A percentile compares a stretch with the other conserved stretches of the same genome.
Evolutionary conservation across 2,113 vertebrate genomes (phyloP).

Genomic region (Microtus montanus): DNA sequence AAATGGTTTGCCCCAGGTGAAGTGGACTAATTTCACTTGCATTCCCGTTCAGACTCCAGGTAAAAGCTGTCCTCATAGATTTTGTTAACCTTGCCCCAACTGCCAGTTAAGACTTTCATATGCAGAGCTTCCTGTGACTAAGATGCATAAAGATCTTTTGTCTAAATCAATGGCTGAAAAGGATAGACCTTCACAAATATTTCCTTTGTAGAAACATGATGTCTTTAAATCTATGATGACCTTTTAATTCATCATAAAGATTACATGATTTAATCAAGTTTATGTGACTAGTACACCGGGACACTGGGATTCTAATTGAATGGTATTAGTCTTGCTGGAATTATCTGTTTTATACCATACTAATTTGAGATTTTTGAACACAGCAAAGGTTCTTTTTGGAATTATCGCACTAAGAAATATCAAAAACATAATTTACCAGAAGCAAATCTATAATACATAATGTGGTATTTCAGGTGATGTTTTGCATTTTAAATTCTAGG

Average conservation of each 20-base stretch:
- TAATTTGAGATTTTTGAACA: background rate
- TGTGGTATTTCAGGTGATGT: background rate
- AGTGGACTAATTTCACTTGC: constrained; percentile 20
- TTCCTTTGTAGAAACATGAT: background rate
- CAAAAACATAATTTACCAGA: background rate
- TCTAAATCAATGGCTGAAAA: background rate
- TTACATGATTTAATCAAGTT: constrained; percentile 3
- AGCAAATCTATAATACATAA: constrained; percentile 2
- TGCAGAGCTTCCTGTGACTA: background rate
- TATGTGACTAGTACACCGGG: background rate
- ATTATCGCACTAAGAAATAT: background rate
- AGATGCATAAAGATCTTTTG: background rate
- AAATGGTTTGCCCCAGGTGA: background rate
- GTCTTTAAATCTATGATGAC: background rate
- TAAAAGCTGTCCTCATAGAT: constrained; percentile 2
- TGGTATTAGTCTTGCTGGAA: background rate
- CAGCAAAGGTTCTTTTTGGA: background rate
- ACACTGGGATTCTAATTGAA: background rate
- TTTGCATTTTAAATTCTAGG: constrained; percentile 27
- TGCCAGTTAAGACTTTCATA: background rate
- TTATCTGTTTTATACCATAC: background rate
- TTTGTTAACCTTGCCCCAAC: background rate
- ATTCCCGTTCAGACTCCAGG: constrained; percentile 11
- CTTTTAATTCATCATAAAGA: constrained; percentile 8
- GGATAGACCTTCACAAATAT: background rate